phyloP scores from a whole-genome alignment of 30 jellyfish, hydroid and myxozoan species.

The Aurelia coerulea region DNA sequence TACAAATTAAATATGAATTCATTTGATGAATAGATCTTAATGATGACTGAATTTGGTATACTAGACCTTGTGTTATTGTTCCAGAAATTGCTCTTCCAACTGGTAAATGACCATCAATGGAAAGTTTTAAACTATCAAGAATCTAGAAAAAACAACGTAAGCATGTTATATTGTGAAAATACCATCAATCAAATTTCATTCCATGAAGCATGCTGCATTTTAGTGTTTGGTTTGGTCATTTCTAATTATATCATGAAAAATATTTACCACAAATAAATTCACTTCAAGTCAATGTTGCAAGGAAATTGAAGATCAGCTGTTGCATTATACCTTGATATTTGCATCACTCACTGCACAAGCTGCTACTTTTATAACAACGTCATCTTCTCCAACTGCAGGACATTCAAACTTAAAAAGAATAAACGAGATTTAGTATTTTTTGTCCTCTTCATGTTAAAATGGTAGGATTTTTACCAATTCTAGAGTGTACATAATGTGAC shows the following conservation, averaged over 20 bases:
- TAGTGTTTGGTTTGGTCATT: too few relatives aligned
- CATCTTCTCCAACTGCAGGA: conserved; percentile 71
- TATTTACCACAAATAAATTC: too few relatives aligned
- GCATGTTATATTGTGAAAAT: neutral
- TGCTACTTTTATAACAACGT: conserved; percentile 45
- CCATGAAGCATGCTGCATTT: too few relatives aligned
- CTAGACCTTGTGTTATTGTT: conserved; percentile 57
- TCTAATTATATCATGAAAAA: too few relatives aligned
- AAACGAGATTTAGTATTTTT: neutral
- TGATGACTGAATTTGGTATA: too few relatives aligned
- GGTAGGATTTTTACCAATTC: too few relatives aligned
- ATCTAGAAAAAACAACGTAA: conserved; percentile 1
- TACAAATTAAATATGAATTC: too few relatives aligned
- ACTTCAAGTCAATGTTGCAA: too few relatives aligned
- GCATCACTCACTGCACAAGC: conserved; percentile 67
- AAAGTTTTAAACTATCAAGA: conserved; percentile 1
- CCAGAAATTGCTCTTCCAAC: conserved; percentile 94
- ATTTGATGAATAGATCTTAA: too few relatives aligned
- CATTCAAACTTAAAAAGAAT: conserved; percentile 52
- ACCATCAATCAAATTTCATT: neutral
- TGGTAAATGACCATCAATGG: conserved; percentile 33
- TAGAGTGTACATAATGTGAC: too few relatives aligned
- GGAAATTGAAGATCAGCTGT: too few relatives aligned
- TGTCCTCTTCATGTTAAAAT: too few relatives aligned
- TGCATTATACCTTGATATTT: conserved; percentile 7